Evolutionary conservation across 1,140 invertebrate genomes (phyloP), one percentile per base, ranked within the genome.

Genomic region (Diorhabda elongata): DNA sequence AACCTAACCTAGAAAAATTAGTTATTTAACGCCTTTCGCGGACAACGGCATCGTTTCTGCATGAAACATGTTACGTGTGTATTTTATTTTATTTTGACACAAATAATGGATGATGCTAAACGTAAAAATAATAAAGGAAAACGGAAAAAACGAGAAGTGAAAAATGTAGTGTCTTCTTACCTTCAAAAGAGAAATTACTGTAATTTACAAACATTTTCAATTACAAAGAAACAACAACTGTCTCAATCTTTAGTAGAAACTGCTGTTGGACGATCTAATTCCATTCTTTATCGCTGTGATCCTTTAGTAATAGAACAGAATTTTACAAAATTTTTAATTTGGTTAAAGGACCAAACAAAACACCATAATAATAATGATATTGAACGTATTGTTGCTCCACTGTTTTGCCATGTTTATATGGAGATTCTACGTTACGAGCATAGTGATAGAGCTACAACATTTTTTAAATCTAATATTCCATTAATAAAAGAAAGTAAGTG

Each of bases 331-430:
- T 79, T 81, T 62, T 42, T 79, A 4, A 69, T 66, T 3, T 81
- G 79, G 79, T 60, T 79, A 9, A 78, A 75, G 68, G 77, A 80
- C 11, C 60, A 77, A 44, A 66, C 60, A 2, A 73, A 73, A 57
- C 68, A 73, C 52, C 70, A 72, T 66, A 74, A 73, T 8, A 64
- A 71, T 4, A 57, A 70, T 61, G 80, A 81, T 69, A 66, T 81
- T 41, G 73, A 78, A 64, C 66, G 69, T 11, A 59, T 81, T 44
- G 67, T 77, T 6, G 75, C 74, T 9, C 78, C 80, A 42, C 69
- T 81, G 58, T 81, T 81, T 74, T 79, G 78, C 66, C 78, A 81
- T 66, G 69, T 81, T 42, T 81, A 76, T 69, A 67, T 79, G 44
- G 79, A 80, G 63, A 72, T 81, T 44, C 66, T 75, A 5, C 70